A percentile compares a stretch with the other conserved stretches of the same genome.
Evolutionary conservation across 2,888 invertebrate species (phyloP).

Genomic region (Zaprionus lineosus): DNA sequence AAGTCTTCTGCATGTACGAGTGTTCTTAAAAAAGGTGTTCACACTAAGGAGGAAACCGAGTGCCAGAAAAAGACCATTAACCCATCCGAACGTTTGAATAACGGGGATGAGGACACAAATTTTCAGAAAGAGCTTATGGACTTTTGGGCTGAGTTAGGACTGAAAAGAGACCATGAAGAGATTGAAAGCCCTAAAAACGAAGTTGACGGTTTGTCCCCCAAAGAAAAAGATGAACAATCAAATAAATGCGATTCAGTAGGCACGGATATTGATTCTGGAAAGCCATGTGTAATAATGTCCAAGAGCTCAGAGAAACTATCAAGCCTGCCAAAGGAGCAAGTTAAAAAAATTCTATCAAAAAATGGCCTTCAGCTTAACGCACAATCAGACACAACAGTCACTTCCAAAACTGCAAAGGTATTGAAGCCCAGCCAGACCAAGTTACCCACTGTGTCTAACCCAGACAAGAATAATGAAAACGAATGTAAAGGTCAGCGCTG

Average conservation of each 20-base stretch:
- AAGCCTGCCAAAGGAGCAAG: slow-evolving; percentile 11
- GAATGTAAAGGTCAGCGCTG: too few relatives aligned
- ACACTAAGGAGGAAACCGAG: slow-evolving; percentile 61
- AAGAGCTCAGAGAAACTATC: slow-evolving; percentile 7
- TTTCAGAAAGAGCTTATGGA: slow-evolving; percentile 58
- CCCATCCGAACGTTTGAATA: slow-evolving; percentile 26
- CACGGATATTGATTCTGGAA: slow-evolving; percentile 10
- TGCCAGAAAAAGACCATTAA: slow-evolving; percentile 62
- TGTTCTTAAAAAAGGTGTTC: slow-evolving; percentile 19
- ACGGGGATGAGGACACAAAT: slow-evolving; percentile 19
- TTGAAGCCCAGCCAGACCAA: too few relatives aligned
- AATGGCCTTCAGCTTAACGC: neutral
- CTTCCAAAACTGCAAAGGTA: neutral
- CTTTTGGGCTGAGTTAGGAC: slow-evolving; percentile 56
- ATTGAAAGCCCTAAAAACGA: neutral
- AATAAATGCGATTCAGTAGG: slow-evolving; percentile 21
- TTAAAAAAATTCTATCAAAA: too few relatives aligned
- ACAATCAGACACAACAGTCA: neutral
- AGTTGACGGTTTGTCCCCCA: neutral
- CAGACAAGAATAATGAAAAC: neutral
- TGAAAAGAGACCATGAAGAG: slow-evolving; percentile 4
- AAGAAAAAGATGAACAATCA: slow-evolving; percentile 8
- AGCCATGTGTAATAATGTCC: slow-evolving; percentile 4
- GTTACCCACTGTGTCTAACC: too few relatives aligned
- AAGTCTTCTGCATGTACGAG: slow-evolving; percentile 40